Percentiles rank a stretch among this genome's conserved stretches.
Evolutionary conservation across 2,113 vertebrate genomes (phyloP).

Genomic region (Entomyzon cyanotis): DNA sequence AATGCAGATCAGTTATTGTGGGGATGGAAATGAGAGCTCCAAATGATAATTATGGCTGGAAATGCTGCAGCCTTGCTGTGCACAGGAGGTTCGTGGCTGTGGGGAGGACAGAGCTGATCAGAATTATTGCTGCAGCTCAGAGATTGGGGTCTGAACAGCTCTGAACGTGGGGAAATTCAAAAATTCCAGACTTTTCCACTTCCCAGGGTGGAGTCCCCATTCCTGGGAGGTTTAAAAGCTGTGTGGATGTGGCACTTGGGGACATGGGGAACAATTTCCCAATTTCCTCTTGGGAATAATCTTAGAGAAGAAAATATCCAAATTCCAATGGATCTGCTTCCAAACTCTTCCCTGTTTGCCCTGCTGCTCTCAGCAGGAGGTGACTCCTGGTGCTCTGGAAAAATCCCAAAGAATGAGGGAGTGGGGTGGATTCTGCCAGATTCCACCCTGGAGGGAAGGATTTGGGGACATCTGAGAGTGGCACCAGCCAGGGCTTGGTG

Average conservation of each 20-base stretch:
- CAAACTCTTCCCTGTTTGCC: neutral
- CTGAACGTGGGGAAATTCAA: fast-evolving
- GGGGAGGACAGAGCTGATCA: neutral
- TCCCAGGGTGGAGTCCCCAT: fast-evolving
- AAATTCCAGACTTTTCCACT: neutral
- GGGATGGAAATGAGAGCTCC: neutral
- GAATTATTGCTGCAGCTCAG: fast-evolving
- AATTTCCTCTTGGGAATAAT: neutral
- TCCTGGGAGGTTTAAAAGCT: neutral
- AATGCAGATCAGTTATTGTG: neutral
- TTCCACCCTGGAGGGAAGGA: neutral
- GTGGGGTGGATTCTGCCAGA: neutral
- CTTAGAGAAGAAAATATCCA: neutral
- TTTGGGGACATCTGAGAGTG: neutral
- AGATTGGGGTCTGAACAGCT: neutral
- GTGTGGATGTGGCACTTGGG: neutral
- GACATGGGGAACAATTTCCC: too few species aligned
- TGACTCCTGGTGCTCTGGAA: neutral
- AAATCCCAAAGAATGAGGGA: neutral
- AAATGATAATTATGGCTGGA: neutral
- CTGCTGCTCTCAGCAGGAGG: neutral
- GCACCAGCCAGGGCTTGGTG: neutral
- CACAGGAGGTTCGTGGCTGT: fast-evolving
- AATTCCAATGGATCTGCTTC: neutral
- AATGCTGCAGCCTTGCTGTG: neutral